Conservation (phyloP, 92 coral and sea anemone genomes). For the Micromussa lordhowensis region DNA sequence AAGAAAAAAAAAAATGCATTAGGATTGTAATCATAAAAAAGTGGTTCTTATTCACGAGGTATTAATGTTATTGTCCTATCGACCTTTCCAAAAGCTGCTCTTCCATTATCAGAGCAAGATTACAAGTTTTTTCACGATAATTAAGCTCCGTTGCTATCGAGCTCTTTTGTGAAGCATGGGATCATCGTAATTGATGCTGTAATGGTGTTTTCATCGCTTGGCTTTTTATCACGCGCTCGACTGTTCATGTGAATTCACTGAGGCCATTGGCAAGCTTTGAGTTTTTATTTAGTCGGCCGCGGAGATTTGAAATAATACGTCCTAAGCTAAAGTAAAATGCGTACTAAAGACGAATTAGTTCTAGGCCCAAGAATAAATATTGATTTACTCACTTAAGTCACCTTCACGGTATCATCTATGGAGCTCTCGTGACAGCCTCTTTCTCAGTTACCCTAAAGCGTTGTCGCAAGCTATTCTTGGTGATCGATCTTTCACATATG, state of each 20-base stretch:
- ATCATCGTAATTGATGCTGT: neutral
- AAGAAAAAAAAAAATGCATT: neutral
- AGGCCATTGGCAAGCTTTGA: neutral
- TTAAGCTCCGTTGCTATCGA: neutral
- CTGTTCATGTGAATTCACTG: neutral
- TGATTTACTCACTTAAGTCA: neutral
- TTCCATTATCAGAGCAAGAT: neutral
- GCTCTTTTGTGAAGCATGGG: neutral
- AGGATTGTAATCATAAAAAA: neutral
- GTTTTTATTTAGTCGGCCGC: too few relatives aligned
- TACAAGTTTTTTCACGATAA: neutral
- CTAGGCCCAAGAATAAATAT: neutral
- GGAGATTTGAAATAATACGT: neutral
- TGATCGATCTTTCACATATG: too few relatives aligned
- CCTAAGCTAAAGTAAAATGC: neutral
- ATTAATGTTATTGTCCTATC: neutral
- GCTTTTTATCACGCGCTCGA: neutral
- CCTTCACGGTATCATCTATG: too few relatives aligned
- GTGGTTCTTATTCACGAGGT: neutral
- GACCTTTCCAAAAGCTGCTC: neutral
- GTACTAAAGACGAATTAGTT: neutral
- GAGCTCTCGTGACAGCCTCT: too few relatives aligned
- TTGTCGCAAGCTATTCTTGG: too few relatives aligned
- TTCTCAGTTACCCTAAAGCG: too few relatives aligned
- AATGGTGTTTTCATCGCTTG: neutral